Base-by-base conservation (phyloP, 2,888 invertebrate genomes). In the Crossocerus cetratus region DNA sequence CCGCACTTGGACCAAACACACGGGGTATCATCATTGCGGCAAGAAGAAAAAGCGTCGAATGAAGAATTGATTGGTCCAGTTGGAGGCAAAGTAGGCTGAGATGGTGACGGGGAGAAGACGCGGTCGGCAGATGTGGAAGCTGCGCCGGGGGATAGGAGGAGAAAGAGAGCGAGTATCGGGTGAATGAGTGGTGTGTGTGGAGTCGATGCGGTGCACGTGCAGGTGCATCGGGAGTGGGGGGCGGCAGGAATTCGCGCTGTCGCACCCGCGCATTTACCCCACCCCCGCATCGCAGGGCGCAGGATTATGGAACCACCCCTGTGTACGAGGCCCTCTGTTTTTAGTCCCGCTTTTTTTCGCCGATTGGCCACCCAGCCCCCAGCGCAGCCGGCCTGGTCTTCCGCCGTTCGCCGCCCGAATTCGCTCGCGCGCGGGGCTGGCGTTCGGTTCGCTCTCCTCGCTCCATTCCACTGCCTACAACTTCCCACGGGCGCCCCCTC, bases 231-330 rank as follows among this genome's bases (percentile, higher is more conserved):
- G 58, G 79, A 71, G 77, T 68, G 78, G 81, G 80, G 76, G 80
- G 76, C 68, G 76, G 79, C 77, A 80, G 81, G 82, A 86, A 82
- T 85, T 85, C 83, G 84, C 83, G 86, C 82, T 84, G 84, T 86
- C 82, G 84, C 85, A 84, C 86, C 86, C 86, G 86, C 86, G 84
- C 86, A 86, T 86, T 87, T 86, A 85, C 82, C 82, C 86, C 87
- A 86, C 81, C 86, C 82, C 78, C 80, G 81, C 80, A 74, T 76
- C 71, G 77, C 80, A 83, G 77, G 79, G 84, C 84, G 87, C 87
- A 86, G 87, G 87, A 87, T 87, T 87, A 84, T 83, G 85, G 86
- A 83, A 86, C 87, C 87, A 86, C 87, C 87, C 87, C 84, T 80
- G 83, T 83, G 81, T 80, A 81, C 81, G 83, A 83, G 82, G 83